phyloP scores from a whole-genome alignment of 2,888 invertebrate genomes.

The Eristalis pertinax region DNA sequence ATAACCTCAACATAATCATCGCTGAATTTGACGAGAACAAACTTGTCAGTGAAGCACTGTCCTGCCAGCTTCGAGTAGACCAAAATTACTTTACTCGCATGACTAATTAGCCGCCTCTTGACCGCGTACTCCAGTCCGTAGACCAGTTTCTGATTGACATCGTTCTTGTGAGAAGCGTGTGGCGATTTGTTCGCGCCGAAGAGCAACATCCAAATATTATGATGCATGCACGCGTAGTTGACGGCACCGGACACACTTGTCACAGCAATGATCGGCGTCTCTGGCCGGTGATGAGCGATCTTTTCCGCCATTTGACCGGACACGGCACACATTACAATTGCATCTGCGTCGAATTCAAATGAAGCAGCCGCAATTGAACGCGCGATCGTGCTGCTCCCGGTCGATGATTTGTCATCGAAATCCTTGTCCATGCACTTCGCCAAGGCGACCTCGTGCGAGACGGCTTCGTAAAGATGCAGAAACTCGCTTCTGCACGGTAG shows the following conservation, averaged over 20 bases:
- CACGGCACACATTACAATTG: slow-evolving; percentile 76
- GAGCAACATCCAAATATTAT: slow-evolving; percentile 73
- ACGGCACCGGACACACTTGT: slow-evolving; percentile 75
- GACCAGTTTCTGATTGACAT: slow-evolving; percentile 74
- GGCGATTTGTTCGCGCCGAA: not conserved
- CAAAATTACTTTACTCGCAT: slow-evolving; percentile 74
- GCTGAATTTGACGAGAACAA: slow-evolving; percentile 75
- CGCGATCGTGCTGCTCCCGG: slow-evolving; percentile 76
- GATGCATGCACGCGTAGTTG: slow-evolving; percentile 76
- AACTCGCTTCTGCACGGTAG: slow-evolving; percentile 57
- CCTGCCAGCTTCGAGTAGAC: slow-evolving; percentile 74
- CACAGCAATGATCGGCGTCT: slow-evolving; percentile 76
- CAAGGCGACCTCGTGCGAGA: slow-evolving; percentile 29
- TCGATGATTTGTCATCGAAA: slow-evolving; percentile 74
- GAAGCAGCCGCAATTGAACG: slow-evolving; percentile 76
- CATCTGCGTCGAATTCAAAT: slow-evolving; percentile 75
- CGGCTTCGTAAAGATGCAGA: slow-evolving; percentile 73
- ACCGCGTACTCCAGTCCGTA: slow-evolving; percentile 75
- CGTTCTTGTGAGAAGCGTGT: slow-evolving; percentile 66
- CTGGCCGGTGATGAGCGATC: slow-evolving; percentile 78
- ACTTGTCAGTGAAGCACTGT: slow-evolving; percentile 76
- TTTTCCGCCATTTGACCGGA: slow-evolving; percentile 77
- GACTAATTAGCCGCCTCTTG: slow-evolving; percentile 68
- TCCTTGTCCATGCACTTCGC: not conserved
- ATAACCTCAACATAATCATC: slow-evolving; percentile 64